Conservation (phyloP, 2,113 vertebrate species). For the Recurvirostra avosetta region DNA sequence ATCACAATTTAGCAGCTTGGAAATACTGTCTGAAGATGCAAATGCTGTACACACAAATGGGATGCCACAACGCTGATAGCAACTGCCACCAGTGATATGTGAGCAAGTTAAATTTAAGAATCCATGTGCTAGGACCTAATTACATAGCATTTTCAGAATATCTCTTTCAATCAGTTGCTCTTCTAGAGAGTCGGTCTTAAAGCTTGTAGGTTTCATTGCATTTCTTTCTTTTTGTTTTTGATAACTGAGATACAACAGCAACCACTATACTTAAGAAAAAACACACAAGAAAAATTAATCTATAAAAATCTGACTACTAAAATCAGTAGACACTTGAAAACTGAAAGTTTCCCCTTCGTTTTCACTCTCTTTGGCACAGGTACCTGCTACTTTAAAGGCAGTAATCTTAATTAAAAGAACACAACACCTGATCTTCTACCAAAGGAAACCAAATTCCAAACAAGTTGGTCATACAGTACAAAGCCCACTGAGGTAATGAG, state of each 20-base stretch:
- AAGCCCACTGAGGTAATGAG: not conserved
- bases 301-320: not conserved
- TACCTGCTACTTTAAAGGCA: not conserved
- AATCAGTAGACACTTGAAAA: not conserved
- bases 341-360: not conserved
- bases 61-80: not conserved
- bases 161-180: not conserved
- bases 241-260: not conserved
- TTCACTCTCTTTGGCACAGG: not conserved
- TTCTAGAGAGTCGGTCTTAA: not conserved
- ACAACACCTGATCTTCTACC: not conserved
- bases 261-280: not conserved
- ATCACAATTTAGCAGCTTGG: not conserved
- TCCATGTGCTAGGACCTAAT: not conserved
- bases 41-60: not conserved
- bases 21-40: not conserved
- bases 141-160: not conserved
- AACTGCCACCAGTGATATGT: not conserved
- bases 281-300: not conserved
- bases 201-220: not conserved
- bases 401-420: not conserved
- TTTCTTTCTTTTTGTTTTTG: not conserved
- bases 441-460: not conserved
- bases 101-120: not conserved
- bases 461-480: not conserved